A percentile compares a stretch with the other conserved stretches of the same genome.
These are phyloP conservation scores for Tamandua tetradactyla DNA, from an alignment of 2,797 vertebrate species.

Conservation along the genomic window DNA sequence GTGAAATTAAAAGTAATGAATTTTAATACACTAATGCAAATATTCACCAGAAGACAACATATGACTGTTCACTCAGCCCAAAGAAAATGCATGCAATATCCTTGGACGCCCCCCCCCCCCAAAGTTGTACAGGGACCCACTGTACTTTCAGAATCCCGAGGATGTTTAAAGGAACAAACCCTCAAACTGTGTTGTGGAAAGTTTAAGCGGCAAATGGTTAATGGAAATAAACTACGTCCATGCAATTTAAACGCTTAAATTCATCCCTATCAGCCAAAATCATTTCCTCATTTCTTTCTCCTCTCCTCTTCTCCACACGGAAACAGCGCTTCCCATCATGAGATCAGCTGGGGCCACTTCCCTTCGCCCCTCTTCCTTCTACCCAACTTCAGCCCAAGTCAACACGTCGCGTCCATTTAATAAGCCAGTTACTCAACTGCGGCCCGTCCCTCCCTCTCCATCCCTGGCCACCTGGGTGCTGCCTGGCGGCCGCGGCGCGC, in stretches of 20 bases:
- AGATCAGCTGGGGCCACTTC: not conserved
- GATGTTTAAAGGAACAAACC: not conserved
- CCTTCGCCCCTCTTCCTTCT: not conserved
- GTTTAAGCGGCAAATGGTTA: not conserved
- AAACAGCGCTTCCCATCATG: not conserved
- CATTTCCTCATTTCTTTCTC: not conserved
- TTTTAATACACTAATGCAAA: not conserved
- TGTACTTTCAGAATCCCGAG: not conserved
- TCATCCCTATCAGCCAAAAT: not conserved
- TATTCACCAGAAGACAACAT: not conserved
- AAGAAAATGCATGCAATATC: not conserved
- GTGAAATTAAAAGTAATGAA: not conserved
- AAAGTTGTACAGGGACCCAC: not conserved
- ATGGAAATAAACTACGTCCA: not conserved
- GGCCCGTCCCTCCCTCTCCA: not conserved
- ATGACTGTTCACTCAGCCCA: not conserved
- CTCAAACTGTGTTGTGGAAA: not conserved
- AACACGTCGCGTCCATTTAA: not conserved
- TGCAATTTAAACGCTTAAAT: not conserved
- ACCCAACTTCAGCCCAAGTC: not conserved
- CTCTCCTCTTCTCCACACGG: not conserved
- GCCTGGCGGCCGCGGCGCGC: not conserved
- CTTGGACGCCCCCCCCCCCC: not conserved
- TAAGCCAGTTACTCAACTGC: fast-evolving
- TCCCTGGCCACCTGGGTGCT: not conserved